Evolutionary conservation across 2,888 invertebrate genomes (phyloP), one percentile per base, ranked within the genome.

Genomic region (Melinopterus prodromus): DNA sequence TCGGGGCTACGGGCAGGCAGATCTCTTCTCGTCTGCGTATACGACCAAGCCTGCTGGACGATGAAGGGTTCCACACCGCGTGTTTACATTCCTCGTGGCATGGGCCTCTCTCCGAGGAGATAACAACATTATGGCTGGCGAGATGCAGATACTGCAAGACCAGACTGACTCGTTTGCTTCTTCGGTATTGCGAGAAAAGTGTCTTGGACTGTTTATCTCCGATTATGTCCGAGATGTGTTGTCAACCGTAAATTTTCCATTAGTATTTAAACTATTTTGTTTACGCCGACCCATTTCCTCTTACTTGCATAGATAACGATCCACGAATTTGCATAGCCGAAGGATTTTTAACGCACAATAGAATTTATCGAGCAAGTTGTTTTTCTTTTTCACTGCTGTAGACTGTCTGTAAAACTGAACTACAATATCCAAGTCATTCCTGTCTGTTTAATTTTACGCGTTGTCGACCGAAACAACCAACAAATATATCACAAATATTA

Each of bases 1-100:
- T 79, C 75, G 78, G 75, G 70, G 78, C 26, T 26, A 26, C 26
- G 26, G 26, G 26, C 26, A 26, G 26, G 26, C 26, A 26, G 26
- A 26, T 26, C 26, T 26, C 26, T 26, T 26, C 26, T 26, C 53
- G 53, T 53, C 53, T 53, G 12, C 53, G 53, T 53, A 53, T 53
- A 53, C 53, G 53, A 53, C 53, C 53, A 53, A 9, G 53, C 53
- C 53, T 53, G 7, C 7, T 53, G 12, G 53, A 53, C 53, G 53
- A 53, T 53, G 53, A 53, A 53, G 53, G 53, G 53, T 53, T 53
- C 53, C 53, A 53, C 53, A 4, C 53, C 7, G 12, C 53, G 53
- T 53, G 53, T 53, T 53, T 53, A 53, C 53, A 53, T 53, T 53
- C 53, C 53, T 53, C 12, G 53, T 53, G 53, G 53, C 5, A 53